Evolutionary conservation across 2,113 vertebrate species (phyloP).

Genomic region (Coturnix japonica): DNA sequence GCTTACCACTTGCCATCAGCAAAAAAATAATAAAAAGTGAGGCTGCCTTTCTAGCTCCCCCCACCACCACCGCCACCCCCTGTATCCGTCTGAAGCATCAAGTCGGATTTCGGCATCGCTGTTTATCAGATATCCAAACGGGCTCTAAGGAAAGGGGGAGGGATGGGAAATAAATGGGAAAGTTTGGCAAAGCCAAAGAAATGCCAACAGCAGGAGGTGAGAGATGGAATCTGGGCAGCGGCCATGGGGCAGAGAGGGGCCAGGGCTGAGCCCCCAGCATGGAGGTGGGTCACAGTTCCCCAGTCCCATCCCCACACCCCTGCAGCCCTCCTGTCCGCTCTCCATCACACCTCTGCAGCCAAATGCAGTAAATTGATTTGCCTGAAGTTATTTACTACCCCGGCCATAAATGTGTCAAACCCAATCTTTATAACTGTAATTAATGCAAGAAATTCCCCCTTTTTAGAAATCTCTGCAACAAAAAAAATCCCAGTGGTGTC

Average conservation of each 20-base stretch:
- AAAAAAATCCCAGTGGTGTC: conserved; percentile 3
- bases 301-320: not conserved
- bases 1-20: conserved; percentile 56
- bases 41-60: not conserved
- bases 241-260: not conserved
- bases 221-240: not conserved
- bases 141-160: not conserved
- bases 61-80: not conserved
- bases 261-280: not conserved
- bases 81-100: not conserved
- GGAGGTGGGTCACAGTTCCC: rapidly evolving
- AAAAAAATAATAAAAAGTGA: not conserved
- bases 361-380: conserved; percentile 49
- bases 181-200: not conserved
- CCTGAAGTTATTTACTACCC: conserved; percentile 33
- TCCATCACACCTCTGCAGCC: not conserved
- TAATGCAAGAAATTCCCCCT: conserved; percentile 30
- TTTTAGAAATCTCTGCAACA: not conserved
- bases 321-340: not conserved
- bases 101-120: not conserved
- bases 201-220: not conserved
- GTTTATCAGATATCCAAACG: not conserved
- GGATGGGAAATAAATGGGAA: not conserved
- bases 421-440: conserved; percentile 24
- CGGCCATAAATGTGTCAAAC: conserved; percentile 42